phyloP scores from a whole-genome alignment of 2,797 vertebrate genomes.

The Lindbergichthys nudifrons region DNA sequence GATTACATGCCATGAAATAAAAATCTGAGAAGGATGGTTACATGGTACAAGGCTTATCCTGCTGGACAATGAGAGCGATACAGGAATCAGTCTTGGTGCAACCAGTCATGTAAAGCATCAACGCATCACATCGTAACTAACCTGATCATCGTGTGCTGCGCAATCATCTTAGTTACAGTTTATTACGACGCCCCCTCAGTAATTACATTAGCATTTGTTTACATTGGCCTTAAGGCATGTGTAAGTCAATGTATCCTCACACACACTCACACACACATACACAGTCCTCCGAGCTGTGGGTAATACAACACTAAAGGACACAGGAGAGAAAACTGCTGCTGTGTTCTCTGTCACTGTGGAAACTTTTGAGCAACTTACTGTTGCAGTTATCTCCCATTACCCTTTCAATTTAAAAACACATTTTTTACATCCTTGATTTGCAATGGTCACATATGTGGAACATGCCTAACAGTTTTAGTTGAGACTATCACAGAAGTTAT shows the following conservation, averaged over 20 bases:
- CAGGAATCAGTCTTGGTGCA: constrained; percentile 49
- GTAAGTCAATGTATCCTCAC: constrained; percentile 57
- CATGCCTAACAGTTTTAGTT: not conserved
- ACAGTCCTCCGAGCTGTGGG: constrained; percentile 25
- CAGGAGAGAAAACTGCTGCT: constrained; percentile 22
- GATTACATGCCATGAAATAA: constrained; percentile 37
- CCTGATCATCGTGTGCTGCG: constrained; percentile 73
- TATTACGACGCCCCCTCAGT: constrained; percentile 81
- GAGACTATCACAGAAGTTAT: constrained; percentile 4
- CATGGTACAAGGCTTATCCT: constrained; percentile 13
- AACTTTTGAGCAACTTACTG: constrained; percentile 30
- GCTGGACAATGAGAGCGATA: constrained; percentile 41
- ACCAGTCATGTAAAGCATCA: constrained; percentile 57
- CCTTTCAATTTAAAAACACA: not conserved
- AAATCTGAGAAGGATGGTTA: constrained; percentile 26
- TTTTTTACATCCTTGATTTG: not conserved
- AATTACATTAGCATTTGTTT: constrained; percentile 88
- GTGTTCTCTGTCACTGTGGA: constrained; percentile 2
- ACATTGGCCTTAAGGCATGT: constrained; percentile 79
- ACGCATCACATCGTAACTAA: constrained; percentile 66
- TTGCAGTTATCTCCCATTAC: not conserved
- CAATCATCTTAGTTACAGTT: constrained; percentile 86
- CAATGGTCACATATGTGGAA: not conserved
- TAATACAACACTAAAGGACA: constrained; percentile 56
- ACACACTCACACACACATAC: constrained; percentile 5